Conservation (phyloP, 2,888 invertebrate genomes). For the Agrochola lota region DNA sequence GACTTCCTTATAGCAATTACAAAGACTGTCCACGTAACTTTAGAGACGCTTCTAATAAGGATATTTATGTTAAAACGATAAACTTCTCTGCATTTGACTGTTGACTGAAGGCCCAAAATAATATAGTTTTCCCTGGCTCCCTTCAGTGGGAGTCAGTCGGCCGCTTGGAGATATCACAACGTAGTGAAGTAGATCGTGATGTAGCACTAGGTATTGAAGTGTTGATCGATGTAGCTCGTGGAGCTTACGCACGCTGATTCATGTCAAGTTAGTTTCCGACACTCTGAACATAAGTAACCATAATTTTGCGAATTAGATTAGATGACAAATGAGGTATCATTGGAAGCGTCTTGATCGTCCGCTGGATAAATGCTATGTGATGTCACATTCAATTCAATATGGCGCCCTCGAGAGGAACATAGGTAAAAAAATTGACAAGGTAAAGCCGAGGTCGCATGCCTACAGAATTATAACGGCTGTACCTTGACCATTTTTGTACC, state of each 20-base stretch:
- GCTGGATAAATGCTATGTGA: too few species aligned
- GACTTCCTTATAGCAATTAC: slow-evolving; percentile 31
- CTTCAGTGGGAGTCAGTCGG: not conserved
- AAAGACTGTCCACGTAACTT: not conserved
- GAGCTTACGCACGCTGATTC: not conserved
- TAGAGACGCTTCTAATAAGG: not conserved
- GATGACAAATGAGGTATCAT: not conserved
- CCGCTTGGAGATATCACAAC: not conserved
- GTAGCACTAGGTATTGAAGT: not conserved
- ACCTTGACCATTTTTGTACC: too few species aligned
- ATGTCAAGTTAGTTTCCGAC: not conserved
- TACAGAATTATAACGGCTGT: too few species aligned
- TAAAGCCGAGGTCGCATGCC: too few species aligned
- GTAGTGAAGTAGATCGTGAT: slow-evolving; percentile 5
- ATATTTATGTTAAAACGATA: slow-evolving; percentile 1
- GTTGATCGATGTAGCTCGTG: not conserved
- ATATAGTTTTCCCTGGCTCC: not conserved
- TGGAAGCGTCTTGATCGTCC: too few species aligned
- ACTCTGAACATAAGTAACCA: not conserved
- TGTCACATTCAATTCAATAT: too few species aligned
- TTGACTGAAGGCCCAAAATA: not conserved
- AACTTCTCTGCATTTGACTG: not conserved
- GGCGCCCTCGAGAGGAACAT: too few species aligned
- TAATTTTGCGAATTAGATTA: not conserved
- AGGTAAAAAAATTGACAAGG: too few species aligned